phyloP scores from a whole-genome alignment of 2,888 invertebrate species.

The Spodoptera exigua region DNA sequence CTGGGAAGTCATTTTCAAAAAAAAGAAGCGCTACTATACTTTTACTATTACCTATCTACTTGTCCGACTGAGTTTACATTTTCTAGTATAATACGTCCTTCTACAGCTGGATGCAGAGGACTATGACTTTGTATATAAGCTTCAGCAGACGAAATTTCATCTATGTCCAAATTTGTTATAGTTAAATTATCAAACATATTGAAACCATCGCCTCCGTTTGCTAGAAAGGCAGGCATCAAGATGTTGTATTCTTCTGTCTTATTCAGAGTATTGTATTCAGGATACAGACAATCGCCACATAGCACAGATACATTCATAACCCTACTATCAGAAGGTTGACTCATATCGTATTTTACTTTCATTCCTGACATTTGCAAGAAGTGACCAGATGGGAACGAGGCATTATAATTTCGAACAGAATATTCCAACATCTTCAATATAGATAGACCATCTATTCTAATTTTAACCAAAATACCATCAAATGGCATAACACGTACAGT shows the following conservation, averaged over 20 bases:
- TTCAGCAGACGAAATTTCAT: slow-evolving; percentile 76
- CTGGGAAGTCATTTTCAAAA: too few species aligned
- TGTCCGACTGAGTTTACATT: slow-evolving; percentile 55
- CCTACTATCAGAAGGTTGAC: slow-evolving; percentile 89
- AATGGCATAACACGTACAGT: slow-evolving; percentile 93
- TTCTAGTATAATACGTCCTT: slow-evolving; percentile 89
- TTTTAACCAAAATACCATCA: slow-evolving; percentile 91
- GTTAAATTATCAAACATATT: slow-evolving; percentile 79
- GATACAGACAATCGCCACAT: slow-evolving; percentile 92
- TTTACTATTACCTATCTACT: slow-evolving; percentile 30
- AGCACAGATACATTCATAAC: slow-evolving; percentile 90
- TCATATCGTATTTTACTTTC: slow-evolving; percentile 91
- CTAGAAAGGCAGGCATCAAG: slow-evolving; percentile 91
- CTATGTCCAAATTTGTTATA: slow-evolving; percentile 61
- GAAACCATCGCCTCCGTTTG: slow-evolving; percentile 93
- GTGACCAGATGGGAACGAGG: slow-evolving; percentile 89
- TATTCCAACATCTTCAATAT: slow-evolving; percentile 91
- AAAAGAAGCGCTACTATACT: too few species aligned
- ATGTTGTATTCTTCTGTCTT: slow-evolving; percentile 89
- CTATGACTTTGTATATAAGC: slow-evolving; percentile 89
- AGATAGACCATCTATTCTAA: slow-evolving; percentile 90
- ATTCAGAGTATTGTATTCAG: slow-evolving; percentile 88
- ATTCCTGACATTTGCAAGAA: slow-evolving; percentile 96
- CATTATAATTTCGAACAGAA: slow-evolving; percentile 87
- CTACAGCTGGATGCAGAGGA: slow-evolving; percentile 91